Conservation (phyloP, 2,797 vertebrate genomes). For the Sciurus vulgaris region DNA sequence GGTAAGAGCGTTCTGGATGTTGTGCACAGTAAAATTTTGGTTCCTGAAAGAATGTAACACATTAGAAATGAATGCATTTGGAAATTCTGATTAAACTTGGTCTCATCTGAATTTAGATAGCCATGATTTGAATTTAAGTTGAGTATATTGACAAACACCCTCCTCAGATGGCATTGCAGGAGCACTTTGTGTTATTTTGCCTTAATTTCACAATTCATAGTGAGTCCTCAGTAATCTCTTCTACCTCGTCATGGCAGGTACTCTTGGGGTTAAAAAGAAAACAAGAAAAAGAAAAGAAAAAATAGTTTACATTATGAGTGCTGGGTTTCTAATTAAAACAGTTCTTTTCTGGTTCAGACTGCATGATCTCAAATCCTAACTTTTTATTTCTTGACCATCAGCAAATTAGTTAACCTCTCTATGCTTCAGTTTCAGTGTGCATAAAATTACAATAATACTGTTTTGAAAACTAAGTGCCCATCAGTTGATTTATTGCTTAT, state of each 20-base stretch:
- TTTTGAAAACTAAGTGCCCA: not conserved
- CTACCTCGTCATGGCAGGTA: not conserved
- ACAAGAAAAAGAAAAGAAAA: not conserved
- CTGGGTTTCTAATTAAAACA: slow-evolving; percentile 53
- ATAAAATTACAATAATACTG: not conserved
- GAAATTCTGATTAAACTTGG: not conserved
- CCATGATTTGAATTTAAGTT: not conserved
- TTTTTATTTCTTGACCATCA: not conserved
- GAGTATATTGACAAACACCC: not conserved
- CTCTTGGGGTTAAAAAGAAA: not conserved
- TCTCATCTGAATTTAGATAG: slow-evolving; percentile 14
- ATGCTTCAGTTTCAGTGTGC: not conserved
- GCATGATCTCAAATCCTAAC: not conserved
- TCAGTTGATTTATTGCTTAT: too few relatives aligned
- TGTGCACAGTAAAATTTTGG: not conserved
- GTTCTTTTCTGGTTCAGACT: not conserved
- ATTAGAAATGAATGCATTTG: not conserved
- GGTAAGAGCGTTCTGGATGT: not conserved
- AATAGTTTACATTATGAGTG: not conserved
- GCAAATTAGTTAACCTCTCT: not conserved
- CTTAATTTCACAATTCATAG: not conserved
- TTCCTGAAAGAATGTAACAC: not conserved
- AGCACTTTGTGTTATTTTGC: not conserved
- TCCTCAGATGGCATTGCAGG: not conserved
- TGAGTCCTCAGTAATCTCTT: not conserved